Conservation (phyloP, 1,140 invertebrate genomes). For the Stegodyphus dumicola region DNA sequence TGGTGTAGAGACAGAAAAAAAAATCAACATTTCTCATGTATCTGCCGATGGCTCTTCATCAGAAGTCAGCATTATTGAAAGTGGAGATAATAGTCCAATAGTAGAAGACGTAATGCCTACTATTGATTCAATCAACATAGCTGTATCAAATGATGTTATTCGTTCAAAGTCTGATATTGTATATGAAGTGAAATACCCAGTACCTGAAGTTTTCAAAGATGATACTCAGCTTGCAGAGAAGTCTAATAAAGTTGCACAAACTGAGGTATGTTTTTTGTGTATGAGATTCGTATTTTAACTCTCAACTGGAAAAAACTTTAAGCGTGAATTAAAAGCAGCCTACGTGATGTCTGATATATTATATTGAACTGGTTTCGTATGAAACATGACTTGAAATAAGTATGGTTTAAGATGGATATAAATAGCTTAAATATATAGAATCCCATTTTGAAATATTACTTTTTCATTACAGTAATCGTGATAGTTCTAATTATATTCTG, state of each 20-base stretch:
- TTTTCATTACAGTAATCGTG: too few relatives aligned
- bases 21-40: background rate
- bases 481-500: too few relatives aligned
- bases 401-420: too few relatives aligned
- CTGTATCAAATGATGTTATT: slow-evolving; percentile 1
- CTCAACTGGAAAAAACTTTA: too few relatives aligned
- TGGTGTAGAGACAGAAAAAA: slow-evolving; percentile 12
- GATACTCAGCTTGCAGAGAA: background rate
- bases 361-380: too few relatives aligned
- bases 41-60: slow-evolving; percentile 44
- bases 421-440: too few relatives aligned
- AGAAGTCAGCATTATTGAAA: slow-evolving; percentile 52
- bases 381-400: too few relatives aligned
- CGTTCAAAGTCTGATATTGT: background rate
- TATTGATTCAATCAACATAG: slow-evolving; percentile 10
- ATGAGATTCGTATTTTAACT: background rate
- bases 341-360: too few relatives aligned
- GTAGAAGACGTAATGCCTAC: slow-evolving; percentile 15
- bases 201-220: slow-evolving; percentile 1
- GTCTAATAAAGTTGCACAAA: background rate
- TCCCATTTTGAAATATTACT: too few relatives aligned
- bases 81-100: slow-evolving; percentile 32
- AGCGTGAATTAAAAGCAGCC: too few relatives aligned
- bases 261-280: background rate
- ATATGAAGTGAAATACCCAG: background rate